phyloP scores from a whole-genome alignment of 2,888 invertebrate genomes.

The Muscina levida region DNA sequence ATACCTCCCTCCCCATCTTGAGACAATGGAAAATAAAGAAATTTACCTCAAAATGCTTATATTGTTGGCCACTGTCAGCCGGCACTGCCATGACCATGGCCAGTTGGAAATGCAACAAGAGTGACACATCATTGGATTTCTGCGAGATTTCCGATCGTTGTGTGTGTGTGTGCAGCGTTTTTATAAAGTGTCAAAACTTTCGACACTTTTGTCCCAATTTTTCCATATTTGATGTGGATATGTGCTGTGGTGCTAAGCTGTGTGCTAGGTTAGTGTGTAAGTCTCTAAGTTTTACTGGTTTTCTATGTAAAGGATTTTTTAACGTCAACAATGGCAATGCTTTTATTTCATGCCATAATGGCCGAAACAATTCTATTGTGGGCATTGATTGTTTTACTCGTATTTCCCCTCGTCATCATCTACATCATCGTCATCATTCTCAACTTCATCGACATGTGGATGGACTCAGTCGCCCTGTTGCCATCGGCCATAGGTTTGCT shows the following conservation, averaged over 20 bases:
- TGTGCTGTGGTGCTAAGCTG: no score
- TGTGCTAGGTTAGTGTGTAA: conserved; percentile 31
- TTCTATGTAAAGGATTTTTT: conserved; percentile 37
- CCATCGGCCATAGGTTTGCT: conserved; percentile 29
- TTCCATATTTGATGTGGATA: conserved; percentile 57
- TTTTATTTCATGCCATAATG: conserved; percentile 53
- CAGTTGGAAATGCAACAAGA: neutral
- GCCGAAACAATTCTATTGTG: conserved; percentile 56
- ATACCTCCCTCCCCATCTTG: neutral
- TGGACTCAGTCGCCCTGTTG: conserved; percentile 4
- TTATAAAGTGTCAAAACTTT: conserved; percentile 64
- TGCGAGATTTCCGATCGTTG: conserved; percentile 42
- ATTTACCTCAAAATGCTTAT: conserved; percentile 29
- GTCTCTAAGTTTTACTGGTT: conserved; percentile 25
- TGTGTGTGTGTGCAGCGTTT: conserved; percentile 7
- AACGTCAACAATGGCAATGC: conserved; percentile 37
- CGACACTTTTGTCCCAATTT: conserved; percentile 67
- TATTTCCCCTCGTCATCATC: neutral
- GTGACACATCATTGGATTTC: conserved; percentile 56
- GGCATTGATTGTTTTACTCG: conserved; percentile 55
- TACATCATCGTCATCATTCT: neutral
- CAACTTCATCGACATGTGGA: neutral
- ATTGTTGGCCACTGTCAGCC: neutral
- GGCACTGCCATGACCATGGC: neutral
- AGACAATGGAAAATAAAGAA: conserved; percentile 51